Percentiles rank a stretch among this genome's conserved stretches.
Conservation (phyloP, 2,888 invertebrate species). For the Gymnocheta viridis region DNA sequence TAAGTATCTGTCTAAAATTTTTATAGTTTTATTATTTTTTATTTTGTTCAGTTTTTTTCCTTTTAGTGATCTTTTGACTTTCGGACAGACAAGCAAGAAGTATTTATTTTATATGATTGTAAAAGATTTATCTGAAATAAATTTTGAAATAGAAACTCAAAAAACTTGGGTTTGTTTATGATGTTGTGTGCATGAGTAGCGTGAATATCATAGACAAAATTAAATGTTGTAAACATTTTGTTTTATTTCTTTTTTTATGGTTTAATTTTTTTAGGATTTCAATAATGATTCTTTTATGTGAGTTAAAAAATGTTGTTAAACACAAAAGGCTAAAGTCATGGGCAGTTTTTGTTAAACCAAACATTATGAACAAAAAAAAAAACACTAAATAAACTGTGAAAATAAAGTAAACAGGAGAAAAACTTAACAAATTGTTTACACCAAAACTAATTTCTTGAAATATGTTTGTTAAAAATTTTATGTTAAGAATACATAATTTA, state of each 20-base stretch:
- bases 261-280: conserved; percentile 31
- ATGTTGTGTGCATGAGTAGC: neutral
- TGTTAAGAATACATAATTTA: too few relatives aligned
- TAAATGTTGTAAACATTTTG: conserved; percentile 55
- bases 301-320: neutral
- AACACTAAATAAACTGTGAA: too few relatives aligned
- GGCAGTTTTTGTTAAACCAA: neutral
- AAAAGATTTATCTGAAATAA: conserved; percentile 58
- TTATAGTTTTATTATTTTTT: conserved; percentile 18
- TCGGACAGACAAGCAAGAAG: too few relatives aligned
- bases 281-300: neutral
- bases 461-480: neutral
- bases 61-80: conserved; percentile 66
- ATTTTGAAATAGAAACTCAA: conserved; percentile 12
- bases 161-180: conserved; percentile 24
- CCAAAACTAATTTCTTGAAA: neutral
- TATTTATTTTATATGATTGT: conserved; percentile 58
- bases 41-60: conserved; percentile 15
- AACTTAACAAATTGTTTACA: neutral
- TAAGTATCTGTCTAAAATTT: conserved; percentile 6
- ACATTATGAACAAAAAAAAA: neutral
- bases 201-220: neutral
- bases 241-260: conserved; percentile 15
- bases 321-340: neutral
- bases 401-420: too few relatives aligned